A percentile compares a stretch with the other conserved stretches of the same genome.
Conservation (phyloP, 2,113 vertebrate species). For the Nyctereutes procyonoides region DNA sequence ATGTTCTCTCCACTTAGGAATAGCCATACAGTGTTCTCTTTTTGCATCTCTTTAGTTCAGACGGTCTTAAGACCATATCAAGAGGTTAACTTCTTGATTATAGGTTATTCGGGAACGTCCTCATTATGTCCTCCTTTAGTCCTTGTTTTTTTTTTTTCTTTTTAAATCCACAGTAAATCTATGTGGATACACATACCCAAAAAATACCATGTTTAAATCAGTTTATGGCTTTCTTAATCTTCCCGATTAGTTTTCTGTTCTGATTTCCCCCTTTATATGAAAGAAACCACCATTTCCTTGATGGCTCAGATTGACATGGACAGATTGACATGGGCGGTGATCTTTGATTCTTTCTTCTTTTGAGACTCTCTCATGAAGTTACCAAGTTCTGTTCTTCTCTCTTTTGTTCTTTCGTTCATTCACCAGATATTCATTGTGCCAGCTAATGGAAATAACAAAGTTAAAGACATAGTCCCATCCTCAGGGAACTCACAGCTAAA, state of each 20-base stretch:
- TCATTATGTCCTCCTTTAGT: neutral
- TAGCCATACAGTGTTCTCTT: neutral
- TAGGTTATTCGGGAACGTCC: neutral
- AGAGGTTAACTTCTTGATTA: neutral
- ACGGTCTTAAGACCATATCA: neutral
- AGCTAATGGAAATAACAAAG: neutral
- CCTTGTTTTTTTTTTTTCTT: neutral
- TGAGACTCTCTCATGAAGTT: neutral
- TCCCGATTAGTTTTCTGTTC: neutral
- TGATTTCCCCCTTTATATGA: neutral
- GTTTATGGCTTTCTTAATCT: neutral
- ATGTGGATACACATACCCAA: neutral
- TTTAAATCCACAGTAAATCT: neutral
- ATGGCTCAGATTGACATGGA: neutral
- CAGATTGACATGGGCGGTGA: neutral
- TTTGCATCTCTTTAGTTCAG: neutral
- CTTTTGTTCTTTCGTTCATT: neutral
- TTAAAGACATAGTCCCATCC: neutral
- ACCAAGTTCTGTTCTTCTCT: neutral
- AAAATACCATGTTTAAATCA: slow-evolving; percentile 24
- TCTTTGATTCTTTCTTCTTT: slow-evolving; percentile 2
- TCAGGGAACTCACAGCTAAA: neutral
- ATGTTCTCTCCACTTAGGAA: neutral
- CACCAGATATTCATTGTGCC: neutral
- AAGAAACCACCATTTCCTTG: neutral